Conservation (phyloP, 2,888 invertebrate species). For the Thecocarcelia acutangulata region DNA sequence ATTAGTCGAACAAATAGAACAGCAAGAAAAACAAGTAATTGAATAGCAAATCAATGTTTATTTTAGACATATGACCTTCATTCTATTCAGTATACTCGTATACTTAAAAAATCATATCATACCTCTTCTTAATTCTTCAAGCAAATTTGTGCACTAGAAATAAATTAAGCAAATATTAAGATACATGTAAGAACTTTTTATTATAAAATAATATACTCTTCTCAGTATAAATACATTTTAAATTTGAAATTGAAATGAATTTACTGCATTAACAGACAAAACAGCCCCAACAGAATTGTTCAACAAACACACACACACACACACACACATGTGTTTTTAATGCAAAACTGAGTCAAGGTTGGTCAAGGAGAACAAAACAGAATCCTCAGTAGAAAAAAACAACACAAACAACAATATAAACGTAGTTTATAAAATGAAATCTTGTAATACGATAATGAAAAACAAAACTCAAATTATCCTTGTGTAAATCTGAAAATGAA, state of each 20-base stretch:
- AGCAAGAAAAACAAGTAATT: too few species aligned
- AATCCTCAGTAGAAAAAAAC: not conserved
- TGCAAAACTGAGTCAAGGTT: constrained; percentile 35
- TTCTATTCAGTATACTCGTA: too few species aligned
- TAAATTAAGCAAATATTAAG: constrained; percentile 3
- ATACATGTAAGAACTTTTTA: not conserved
- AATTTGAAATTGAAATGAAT: constrained; percentile 16
- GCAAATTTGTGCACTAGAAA: too few species aligned
- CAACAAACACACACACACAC: not conserved
- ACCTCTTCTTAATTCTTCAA: too few species aligned
- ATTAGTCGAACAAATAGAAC: too few species aligned
- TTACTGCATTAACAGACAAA: too few species aligned
- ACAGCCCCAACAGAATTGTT: constrained; percentile 8
- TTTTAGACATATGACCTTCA: too few species aligned
- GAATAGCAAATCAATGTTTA: too few species aligned
- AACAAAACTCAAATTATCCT: not conserved
- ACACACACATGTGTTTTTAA: constrained; percentile 12
- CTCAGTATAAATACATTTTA: too few species aligned
- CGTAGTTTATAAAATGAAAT: constrained; percentile 8
- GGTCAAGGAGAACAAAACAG: constrained; percentile 19
- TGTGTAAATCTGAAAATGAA: constrained; percentile 3
- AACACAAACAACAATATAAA: not conserved
- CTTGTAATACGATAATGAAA: not conserved
- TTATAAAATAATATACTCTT: too few species aligned
- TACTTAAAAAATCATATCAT: too few species aligned